phyloP scores from a whole-genome alignment of 2,888 invertebrate genomes.

The Melanostoma mellinum region DNA sequence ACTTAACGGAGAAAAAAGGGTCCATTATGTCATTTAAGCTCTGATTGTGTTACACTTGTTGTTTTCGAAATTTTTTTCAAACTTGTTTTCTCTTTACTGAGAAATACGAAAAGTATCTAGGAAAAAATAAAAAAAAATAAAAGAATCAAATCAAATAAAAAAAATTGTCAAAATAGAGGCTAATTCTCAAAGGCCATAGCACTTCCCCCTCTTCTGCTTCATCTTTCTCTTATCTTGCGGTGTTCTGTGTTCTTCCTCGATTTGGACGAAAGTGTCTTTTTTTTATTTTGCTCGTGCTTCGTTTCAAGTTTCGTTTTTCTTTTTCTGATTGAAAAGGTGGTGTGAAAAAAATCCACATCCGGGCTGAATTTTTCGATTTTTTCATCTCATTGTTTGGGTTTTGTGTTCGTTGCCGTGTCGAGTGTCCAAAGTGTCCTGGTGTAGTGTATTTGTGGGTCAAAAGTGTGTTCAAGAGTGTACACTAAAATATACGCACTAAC shows the following conservation, averaged over 20 bases:
- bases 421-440: conserved; percentile 2
- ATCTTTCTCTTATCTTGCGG: conserved; percentile 36
- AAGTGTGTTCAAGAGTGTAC: conserved; percentile 21
- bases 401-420: conserved; percentile 8
- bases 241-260: conserved; percentile 23
- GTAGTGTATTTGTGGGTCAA: conserved; percentile 31
- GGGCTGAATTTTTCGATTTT: conserved; percentile 8
- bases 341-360: conserved; percentile 31
- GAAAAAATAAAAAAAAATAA: background rate
- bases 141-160: background rate
- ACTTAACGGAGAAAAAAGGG: conserved; percentile 23
- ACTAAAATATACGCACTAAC: conserved; percentile 13
- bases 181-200: conserved; percentile 4
- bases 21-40: conserved; percentile 66
- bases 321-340: background rate
- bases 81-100: conserved; percentile 4
- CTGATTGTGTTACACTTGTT: conserved; percentile 59
- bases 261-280: conserved; percentile 38
- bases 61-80: conserved; percentile 38
- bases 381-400: conserved; percentile 32
- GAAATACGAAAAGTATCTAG: background rate
- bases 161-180: conserved; percentile 28
- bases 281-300: conserved; percentile 24
- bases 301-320: conserved; percentile 30
- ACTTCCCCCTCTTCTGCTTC: conserved; percentile 19